Conservation (phyloP, 1,140 invertebrate genomes). For the Diachasmimorpha longicaudata region DNA sequence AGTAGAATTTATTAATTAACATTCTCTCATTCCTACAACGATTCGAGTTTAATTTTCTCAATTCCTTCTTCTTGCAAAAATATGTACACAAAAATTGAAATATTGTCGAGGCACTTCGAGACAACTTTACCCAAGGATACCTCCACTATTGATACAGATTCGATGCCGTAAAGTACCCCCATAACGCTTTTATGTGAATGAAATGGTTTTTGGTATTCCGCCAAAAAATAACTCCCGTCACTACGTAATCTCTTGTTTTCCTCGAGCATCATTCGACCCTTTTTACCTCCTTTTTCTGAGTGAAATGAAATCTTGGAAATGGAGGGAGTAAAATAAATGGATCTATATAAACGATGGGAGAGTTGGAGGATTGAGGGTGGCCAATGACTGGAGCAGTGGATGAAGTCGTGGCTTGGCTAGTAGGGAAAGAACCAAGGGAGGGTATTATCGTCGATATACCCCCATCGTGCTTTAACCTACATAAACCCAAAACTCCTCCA, state of each 20-base stretch:
- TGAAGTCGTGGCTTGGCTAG: not conserved
- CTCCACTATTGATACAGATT: not conserved
- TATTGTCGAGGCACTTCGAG: too few species aligned
- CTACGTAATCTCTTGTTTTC: not conserved
- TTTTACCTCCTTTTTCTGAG: not conserved
- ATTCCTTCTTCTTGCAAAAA: too few species aligned
- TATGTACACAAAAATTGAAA: too few species aligned
- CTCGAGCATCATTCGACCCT: not conserved
- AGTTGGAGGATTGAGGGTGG: not conserved
- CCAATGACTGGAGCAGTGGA: not conserved
- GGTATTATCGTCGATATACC: not conserved
- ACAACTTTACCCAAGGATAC: not conserved
- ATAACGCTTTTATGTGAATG: not conserved
- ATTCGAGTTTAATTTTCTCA: too few species aligned
- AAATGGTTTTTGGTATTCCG: not conserved
- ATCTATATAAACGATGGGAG: not conserved
- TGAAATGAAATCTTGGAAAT: slow-evolving; percentile 5
- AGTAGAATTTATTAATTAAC: too few species aligned
- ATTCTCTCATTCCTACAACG: too few species aligned
- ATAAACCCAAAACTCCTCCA: not conserved
- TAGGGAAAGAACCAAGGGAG: not conserved
- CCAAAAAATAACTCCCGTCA: not conserved
- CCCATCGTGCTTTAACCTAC: not conserved
- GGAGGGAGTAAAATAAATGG: slow-evolving; percentile 4
- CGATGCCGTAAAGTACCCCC: not conserved